A percentile compares a stretch with the other conserved stretches of the same genome.
phyloP scores from a whole-genome alignment of 2,113 vertebrate species.

The Muntiacus reevesi region DNA sequence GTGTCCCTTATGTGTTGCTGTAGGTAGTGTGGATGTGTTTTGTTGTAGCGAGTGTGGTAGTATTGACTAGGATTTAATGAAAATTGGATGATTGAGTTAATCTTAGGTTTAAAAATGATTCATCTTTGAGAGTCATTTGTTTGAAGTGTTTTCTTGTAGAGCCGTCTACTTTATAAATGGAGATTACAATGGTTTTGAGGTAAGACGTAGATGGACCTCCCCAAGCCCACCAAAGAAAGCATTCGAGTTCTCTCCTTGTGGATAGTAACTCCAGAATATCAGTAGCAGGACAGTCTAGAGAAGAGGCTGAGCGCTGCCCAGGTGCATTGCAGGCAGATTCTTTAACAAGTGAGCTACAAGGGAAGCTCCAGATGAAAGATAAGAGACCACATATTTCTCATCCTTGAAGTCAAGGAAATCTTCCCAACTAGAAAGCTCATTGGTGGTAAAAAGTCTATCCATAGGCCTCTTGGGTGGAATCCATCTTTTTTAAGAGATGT shows the following conservation, averaged over 20 bases:
- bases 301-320: background rate
- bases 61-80: background rate
- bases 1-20: background rate
- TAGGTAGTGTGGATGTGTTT: background rate
- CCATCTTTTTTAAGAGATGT: background rate
- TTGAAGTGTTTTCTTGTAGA: background rate
- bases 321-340: background rate
- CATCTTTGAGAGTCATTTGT: background rate
- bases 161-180: background rate
- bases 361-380: background rate
- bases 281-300: background rate
- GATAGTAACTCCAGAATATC: background rate
- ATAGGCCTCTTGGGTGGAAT: background rate
- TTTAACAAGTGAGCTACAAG: background rate
- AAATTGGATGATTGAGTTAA: background rate
- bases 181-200: background rate
- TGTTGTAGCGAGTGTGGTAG: background rate
- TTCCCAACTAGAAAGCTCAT: background rate
- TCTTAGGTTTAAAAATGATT: background rate
- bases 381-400: background rate
- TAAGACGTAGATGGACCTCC: background rate
- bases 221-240: background rate
- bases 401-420: background rate
- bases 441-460: background rate
- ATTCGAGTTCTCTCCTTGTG: background rate